Evolutionary conservation across 1,140 invertebrate genomes (phyloP), one percentile per base, ranked within the genome.

Genomic region (Bathynomus jamesi): DNA sequence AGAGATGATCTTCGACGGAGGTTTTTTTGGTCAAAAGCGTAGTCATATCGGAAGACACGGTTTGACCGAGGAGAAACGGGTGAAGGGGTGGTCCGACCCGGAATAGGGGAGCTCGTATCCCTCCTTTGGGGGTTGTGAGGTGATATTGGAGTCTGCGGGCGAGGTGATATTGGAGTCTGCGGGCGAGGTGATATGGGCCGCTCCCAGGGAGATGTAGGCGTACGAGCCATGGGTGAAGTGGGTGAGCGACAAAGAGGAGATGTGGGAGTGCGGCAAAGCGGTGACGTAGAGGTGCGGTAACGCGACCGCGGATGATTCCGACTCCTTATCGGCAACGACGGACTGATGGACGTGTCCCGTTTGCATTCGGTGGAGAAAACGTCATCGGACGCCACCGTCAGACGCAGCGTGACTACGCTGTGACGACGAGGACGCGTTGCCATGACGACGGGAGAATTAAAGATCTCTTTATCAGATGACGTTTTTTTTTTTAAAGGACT

Each of bases 351-450:
- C 11, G 28, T 21, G 25, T 25, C 25, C 13, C 0, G 21, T 25
- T 4, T 64, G 28, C n/a, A 31, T 8, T 62, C 28, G 29, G 17
- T 28, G 24, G 61, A 17, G 28, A 29, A 31, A n/a, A 70, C 62
- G 10, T 64, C 69, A 28, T 64, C 61, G 17, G 61, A 62, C 0
- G 31, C 31, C 29, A 62, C 69, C n/a, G 61, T 64, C 25, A 64
- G 61, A 65, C 69, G 69, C 11, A 64, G 61, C 13, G 61, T 40
- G 4, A 64, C 29, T 25, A 64, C 61, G 61, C 29, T 32, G 61
- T 62, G 61, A 28, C 61, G 69, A 24, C 61, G 69, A 29, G 69
- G 62, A 5, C 62, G 24, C 11, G 69, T 31, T 21, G 61, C 32
- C 67, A 68, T 68, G 4, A 8, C 21, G 5, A 63, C n/a, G n/a